A percentile compares a stretch with the other conserved stretches of the same genome.
phyloP scores from a whole-genome alignment of 2,888 invertebrate species.

The Vannuccia rotundouncinata region DNA sequence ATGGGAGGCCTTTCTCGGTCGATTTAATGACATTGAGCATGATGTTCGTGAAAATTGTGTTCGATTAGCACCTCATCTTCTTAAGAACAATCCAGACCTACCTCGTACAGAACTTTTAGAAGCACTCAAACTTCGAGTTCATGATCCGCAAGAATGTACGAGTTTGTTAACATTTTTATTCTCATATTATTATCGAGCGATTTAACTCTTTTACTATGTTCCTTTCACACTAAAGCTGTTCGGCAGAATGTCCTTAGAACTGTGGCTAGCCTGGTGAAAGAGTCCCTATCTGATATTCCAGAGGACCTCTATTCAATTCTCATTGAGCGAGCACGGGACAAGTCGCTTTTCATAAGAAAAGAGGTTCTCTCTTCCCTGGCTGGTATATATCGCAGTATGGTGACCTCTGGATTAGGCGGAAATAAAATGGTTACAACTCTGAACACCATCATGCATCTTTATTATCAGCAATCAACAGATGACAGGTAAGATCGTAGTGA shows the following conservation, averaged over 20 bases:
- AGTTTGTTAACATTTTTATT: background rate
- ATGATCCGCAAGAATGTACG: constrained; percentile 30
- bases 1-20: constrained; percentile 45
- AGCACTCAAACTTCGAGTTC: background rate
- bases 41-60: constrained; percentile 88
- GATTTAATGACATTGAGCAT: constrained; percentile 89
- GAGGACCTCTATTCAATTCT: constrained; percentile 35
- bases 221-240: background rate
- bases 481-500: too few species aligned
- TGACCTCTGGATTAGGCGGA: background rate
- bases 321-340: constrained; percentile 33
- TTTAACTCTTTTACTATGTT: background rate
- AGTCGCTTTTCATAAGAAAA: constrained; percentile 32
- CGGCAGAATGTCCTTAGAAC: constrained; percentile 14
- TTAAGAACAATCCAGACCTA: background rate
- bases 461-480: constrained; percentile 74
- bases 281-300: background rate
- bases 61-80: constrained; percentile 60
- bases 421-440: constrained; percentile 58
- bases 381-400: constrained; percentile 33
- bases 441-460: constrained; percentile 88
- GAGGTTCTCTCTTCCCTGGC: constrained; percentile 29
- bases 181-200: too few species aligned
- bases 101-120: background rate
- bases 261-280: background rate